Evolutionary conservation across 2,888 invertebrate species (phyloP).

Genomic region (Neuroscelio doddi): DNA sequence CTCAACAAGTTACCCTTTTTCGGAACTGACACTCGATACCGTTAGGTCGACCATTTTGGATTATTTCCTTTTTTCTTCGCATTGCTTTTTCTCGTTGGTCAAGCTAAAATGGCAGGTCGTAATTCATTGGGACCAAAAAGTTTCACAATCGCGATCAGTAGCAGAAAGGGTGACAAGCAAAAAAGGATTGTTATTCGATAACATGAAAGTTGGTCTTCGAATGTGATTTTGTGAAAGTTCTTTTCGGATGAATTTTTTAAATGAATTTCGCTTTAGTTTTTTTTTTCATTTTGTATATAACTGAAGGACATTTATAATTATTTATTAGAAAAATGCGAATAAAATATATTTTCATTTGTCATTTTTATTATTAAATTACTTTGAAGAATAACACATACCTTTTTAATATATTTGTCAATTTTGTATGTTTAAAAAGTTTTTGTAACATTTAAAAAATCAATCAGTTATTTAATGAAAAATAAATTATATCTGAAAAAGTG

Average conservation of each 20-base stretch:
- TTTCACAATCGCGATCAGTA: conserved; percentile 30
- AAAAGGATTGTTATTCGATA: conserved; percentile 20
- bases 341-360: too few relatives aligned
- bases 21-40: conserved; percentile 50
- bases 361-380: too few relatives aligned
- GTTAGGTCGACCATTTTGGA: conserved; percentile 53
- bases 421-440: too few relatives aligned
- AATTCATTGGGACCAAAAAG: conserved; percentile 31
- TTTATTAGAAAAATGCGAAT: too few relatives aligned
- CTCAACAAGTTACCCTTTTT: conserved; percentile 36
- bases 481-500: too few relatives aligned
- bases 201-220: conserved; percentile 8
- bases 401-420: too few relatives aligned
- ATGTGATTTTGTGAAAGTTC: too few relatives aligned
- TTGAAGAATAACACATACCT: too few relatives aligned
- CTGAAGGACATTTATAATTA: not conserved
- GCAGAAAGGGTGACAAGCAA: conserved; percentile 9
- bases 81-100: conserved; percentile 25
- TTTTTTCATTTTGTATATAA: too few relatives aligned
- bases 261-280: not conserved
- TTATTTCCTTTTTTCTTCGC: conserved; percentile 34
- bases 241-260: not conserved
- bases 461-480: too few relatives aligned
- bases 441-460: too few relatives aligned
- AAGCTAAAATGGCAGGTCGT: conserved; percentile 28